Evolutionary conservation across 2,113 vertebrate genomes (phyloP).

Genomic region (Uria aalge): DNA sequence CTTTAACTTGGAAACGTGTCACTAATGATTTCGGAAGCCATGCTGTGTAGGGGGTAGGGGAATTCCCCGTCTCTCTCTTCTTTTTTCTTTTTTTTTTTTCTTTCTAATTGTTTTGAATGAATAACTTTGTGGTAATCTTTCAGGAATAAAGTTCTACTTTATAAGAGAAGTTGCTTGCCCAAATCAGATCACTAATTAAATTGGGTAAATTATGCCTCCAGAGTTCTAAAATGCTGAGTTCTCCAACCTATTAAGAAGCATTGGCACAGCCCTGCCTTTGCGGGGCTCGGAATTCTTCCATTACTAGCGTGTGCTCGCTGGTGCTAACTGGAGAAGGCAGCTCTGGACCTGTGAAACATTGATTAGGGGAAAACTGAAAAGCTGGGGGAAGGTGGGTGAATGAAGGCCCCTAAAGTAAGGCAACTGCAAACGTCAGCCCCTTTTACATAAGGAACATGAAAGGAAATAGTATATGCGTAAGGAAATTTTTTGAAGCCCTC

Average conservation of each 20-base stretch:
- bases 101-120: background rate
- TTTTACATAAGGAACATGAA: background rate
- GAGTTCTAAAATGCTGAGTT: background rate
- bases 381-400: background rate
- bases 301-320: rapidly evolving
- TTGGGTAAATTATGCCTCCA: background rate
- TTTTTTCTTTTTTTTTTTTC: background rate
- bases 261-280: background rate
- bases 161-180: background rate
- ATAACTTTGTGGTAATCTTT: background rate
- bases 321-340: background rate
- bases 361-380: background rate
- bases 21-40: background rate
- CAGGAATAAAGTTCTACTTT: too few species aligned
- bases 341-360: background rate
- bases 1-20: background rate
- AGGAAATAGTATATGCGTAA: background rate
- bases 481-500: background rate
- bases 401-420: background rate
- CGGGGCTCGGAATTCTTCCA: background rate
- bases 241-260: background rate
- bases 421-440: background rate
- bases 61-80: background rate
- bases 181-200: background rate
- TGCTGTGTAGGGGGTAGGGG: background rate